Conservation (phyloP, 2,113 vertebrate species). For the Sander lucioperca region DNA sequence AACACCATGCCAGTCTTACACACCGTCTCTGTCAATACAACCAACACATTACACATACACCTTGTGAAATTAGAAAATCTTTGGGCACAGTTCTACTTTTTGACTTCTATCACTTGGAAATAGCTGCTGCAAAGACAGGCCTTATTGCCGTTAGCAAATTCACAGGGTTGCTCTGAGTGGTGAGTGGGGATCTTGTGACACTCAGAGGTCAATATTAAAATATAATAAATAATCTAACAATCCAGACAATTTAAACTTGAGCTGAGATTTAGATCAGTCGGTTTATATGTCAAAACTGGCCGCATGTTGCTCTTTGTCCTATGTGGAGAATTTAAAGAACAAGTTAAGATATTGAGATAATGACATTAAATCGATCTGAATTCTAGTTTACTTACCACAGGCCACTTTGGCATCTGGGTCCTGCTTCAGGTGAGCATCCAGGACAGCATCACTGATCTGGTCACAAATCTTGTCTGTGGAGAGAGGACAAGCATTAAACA, state of each 20-base stretch:
- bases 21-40: constrained; percentile 88
- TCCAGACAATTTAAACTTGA: background rate
- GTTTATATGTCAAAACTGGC: constrained; percentile 2
- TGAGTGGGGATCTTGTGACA: background rate
- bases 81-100: background rate
- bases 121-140: background rate
- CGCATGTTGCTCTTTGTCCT: background rate
- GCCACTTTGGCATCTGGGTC: constrained; percentile 97
- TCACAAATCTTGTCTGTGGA: constrained; percentile 96
- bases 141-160: background rate
- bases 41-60: background rate
- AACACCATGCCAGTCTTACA: constrained; percentile 99
- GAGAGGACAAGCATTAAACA: constrained; percentile 13
- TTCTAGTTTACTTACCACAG: constrained; percentile 87
- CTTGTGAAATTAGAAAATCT: background rate
- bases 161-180: background rate
- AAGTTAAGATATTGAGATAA: background rate
- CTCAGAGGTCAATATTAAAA: constrained; percentile 12
- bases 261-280: background rate
- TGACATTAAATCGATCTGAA: background rate
- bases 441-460: constrained; percentile 96
- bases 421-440: constrained; percentile 94
- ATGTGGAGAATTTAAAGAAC: background rate
- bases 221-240: constrained; percentile 14
- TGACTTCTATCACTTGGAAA: constrained; percentile 1